These are phyloP conservation scores for Uromys caudimaculatus DNA, from an alignment of 2,797 vertebrate genomes.

Conservation along the genomic window DNA sequence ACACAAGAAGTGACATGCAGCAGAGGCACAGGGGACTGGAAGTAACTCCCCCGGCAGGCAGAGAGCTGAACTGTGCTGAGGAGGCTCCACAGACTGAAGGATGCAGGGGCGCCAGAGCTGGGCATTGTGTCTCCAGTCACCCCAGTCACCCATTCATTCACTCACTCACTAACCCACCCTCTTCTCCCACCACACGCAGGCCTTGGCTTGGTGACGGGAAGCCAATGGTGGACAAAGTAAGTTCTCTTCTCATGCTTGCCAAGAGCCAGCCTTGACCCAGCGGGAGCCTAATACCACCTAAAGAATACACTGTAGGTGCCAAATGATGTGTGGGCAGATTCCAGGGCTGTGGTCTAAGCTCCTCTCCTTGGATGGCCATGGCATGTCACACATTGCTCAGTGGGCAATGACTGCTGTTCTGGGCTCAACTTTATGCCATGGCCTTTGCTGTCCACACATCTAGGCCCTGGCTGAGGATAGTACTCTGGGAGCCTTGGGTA, in stretches of 20 bases:
- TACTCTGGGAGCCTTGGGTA: neutral
- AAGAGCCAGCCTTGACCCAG: neutral
- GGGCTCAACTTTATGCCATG: neutral
- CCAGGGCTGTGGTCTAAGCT: neutral
- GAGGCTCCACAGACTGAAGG: no score
- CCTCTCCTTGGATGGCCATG: neutral
- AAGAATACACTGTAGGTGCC: neutral
- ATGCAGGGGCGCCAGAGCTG: no score
- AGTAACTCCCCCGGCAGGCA: neutral
- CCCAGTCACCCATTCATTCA: neutral
- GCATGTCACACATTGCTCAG: neutral
- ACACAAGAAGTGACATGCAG: accelerated
- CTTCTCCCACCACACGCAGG: neutral
- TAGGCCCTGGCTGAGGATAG: neutral
- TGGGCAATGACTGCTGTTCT: neutral
- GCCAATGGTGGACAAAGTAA: neutral
- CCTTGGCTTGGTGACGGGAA: neutral
- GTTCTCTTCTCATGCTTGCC: neutral
- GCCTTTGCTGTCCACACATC: neutral
- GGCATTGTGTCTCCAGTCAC: neutral
- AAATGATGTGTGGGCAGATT: neutral
- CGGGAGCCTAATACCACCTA: neutral
- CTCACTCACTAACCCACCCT: neutral
- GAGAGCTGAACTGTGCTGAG: neutral
- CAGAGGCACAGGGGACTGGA: neutral